These are phyloP conservation scores for Sternotherus odoratus DNA, from an alignment of 2,797 vertebrate genomes.

Conservation along the genomic window DNA sequence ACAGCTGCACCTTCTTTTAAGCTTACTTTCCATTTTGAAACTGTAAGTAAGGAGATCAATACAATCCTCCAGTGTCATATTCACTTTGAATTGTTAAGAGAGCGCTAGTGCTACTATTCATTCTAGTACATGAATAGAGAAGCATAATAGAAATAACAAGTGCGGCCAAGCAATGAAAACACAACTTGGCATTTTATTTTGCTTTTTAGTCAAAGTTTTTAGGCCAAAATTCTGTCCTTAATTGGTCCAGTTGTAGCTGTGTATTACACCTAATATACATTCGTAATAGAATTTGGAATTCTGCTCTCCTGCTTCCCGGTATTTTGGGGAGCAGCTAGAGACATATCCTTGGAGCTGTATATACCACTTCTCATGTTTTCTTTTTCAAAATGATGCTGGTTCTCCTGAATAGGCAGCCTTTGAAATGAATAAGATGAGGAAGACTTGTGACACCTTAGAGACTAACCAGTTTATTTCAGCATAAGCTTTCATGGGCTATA, in stretches of 20 bases:
- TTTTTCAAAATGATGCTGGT: neutral
- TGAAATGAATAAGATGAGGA: too few species aligned
- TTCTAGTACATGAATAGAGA: neutral
- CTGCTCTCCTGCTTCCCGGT: neutral
- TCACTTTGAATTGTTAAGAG: rapidly evolving
- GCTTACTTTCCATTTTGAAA: neutral
- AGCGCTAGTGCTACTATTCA: neutral
- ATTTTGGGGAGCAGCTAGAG: neutral
- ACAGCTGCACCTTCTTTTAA: slow-evolving; percentile 1
- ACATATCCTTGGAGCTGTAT: neutral
- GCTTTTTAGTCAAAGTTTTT: neutral
- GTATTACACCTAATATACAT: neutral
- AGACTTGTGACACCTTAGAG: too few species aligned
- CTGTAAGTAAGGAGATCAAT: slow-evolving; percentile 8
- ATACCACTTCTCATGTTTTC: neutral
- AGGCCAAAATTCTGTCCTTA: neutral
- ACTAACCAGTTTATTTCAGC: too few species aligned
- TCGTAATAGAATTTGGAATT: neutral
- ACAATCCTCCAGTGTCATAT: neutral
- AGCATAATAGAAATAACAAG: slow-evolving; percentile 19
- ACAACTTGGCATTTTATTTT: slow-evolving; percentile 8
- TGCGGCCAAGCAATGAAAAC: neutral
- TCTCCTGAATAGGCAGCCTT: neutral
- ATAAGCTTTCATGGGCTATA: too few species aligned
- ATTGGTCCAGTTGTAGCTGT: neutral